Evolutionary conservation across 1,140 invertebrate species (phyloP), one percentile per base, ranked within the genome.

Genomic region (Tribolium castaneum): DNA sequence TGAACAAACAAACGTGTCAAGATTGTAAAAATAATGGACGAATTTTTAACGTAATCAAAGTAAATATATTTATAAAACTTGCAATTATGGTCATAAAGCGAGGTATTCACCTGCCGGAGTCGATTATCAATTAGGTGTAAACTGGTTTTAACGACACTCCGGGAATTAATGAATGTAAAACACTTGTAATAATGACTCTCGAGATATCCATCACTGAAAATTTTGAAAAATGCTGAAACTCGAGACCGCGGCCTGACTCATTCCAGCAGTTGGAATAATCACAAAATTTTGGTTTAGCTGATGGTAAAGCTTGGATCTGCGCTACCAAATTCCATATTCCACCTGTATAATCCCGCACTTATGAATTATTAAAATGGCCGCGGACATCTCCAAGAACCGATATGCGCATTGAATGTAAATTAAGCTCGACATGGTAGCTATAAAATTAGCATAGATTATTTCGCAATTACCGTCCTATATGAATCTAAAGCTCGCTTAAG

Each of bases 401-500:
- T 34, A 66, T 66, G 59, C 30, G 59, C 59, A 66, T 66, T 66
- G 59, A 66, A 66, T 66, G 59, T 66, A 66, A 66, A 66, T 66
- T 30, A 35, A 13, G 25, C 30, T 14, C 59, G 59, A 66, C 34
- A 30, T 66, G 59, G 59, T 66, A 66, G 59, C 59, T 66, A 35
- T 66, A 66, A 66, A 66, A 66, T 66, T 66, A 66, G 59, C 59
- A 66, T 66, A 66, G 22, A 66, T 66, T 66, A 66, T 66, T 35
- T 66, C 59, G 59, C 59, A 66, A 66, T 66, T 66, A 66, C 25
- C n/a, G 59, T 12, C 14, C 59, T 34, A 66, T 66, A 66, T 66
- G 59, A 22, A 30, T 34, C 14, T 35, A 13, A 66, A 22, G n/a
- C 30, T 30, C 19, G 22, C 16, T 59, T 59, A 10, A 59, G 54